Evolutionary conservation across 2,797 vertebrate species (phyloP), one percentile per base, ranked within the genome.

Genomic region (Galaxias olidus): DNA sequence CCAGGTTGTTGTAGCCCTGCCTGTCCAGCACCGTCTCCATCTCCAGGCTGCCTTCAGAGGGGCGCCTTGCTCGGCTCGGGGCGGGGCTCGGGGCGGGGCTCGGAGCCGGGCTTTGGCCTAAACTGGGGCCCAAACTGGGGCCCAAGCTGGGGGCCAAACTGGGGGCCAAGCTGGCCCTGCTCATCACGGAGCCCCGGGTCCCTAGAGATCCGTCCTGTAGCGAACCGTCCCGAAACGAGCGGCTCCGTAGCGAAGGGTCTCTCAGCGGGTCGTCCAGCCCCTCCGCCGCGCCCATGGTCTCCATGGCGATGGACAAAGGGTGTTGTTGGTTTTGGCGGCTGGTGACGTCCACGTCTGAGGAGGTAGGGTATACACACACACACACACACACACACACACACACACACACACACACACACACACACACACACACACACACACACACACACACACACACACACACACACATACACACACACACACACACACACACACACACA

Each of bases 341-440:
- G 72, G 86, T 69, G 63, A 88, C 87, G 75, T 94, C 92, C 81
- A 92, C 86, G 75, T 93, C 95, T 96, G 89, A 52, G 58, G 50
- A 65, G 14, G 51, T 15, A 7, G n/a, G n/a, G n/a, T 0, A 61
- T 20, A 19, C 9, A 20, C 12, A 14, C 11, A 48, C 51, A 14
- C 8, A 60, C 14, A 43, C 10, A 15, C 8, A 50, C 9, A 3
- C n/a, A 17, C 53, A 66, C 44, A 30, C 12, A 18, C 59, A 72
- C 17, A 7, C 0, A 61, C 41, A 19, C 9, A 20, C 12, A 14
- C 11, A 48, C 51, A 14, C 8, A 60, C 14, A 43, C 10, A 15
- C 8, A 50, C 9, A 3, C n/a, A 17, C 53, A 66, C 44, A 30
- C 12, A 18, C 59, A 72, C 17, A 30, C 3, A 30, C 30, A 30